phyloP scores from a whole-genome alignment of 2,888 invertebrate species.

The Melipona beecheii region DNA sequence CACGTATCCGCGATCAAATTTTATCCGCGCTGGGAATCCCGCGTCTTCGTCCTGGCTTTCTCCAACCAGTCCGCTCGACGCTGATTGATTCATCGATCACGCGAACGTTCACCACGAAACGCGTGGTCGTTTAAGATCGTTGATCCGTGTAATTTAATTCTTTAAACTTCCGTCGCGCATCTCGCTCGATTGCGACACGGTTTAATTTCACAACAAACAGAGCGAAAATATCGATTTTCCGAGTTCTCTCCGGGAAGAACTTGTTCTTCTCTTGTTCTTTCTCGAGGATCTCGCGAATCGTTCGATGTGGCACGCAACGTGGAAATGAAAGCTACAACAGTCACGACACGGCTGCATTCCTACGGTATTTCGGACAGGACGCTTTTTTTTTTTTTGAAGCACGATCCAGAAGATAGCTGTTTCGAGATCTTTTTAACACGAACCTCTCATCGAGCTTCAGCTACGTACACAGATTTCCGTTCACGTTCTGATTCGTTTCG shows the following conservation, averaged over 20 bases:
- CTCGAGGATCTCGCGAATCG: conserved; percentile 46
- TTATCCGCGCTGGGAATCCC: conserved; percentile 44
- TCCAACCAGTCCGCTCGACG: conserved; percentile 36
- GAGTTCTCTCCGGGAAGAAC: no score
- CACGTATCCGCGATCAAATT: conserved; percentile 63
- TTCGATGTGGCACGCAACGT: conserved; percentile 56
- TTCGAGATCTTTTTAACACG: background rate
- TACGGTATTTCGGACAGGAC: conserved; percentile 54
- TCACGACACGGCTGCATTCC: conserved; percentile 52
- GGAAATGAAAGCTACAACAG: conserved; percentile 33
- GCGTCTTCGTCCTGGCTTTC: conserved; percentile 37
- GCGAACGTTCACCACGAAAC: background rate
- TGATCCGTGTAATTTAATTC: conserved; percentile 33
- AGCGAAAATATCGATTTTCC: background rate
- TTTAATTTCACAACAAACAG: background rate
- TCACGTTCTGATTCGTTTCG: background rate
- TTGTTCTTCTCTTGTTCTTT: conserved; percentile 17
- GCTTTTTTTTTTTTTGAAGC: background rate
- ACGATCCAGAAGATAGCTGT: background rate
- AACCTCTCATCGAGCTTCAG: background rate
- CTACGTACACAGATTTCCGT: no score
- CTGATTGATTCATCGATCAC: conserved; percentile 43
- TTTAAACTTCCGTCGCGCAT: background rate
- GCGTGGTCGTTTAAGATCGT: conserved; percentile 7
- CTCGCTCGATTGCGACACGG: background rate